Base-by-base conservation (phyloP, 1,140 invertebrate species). In the Drosophila gunungcola region DNA sequence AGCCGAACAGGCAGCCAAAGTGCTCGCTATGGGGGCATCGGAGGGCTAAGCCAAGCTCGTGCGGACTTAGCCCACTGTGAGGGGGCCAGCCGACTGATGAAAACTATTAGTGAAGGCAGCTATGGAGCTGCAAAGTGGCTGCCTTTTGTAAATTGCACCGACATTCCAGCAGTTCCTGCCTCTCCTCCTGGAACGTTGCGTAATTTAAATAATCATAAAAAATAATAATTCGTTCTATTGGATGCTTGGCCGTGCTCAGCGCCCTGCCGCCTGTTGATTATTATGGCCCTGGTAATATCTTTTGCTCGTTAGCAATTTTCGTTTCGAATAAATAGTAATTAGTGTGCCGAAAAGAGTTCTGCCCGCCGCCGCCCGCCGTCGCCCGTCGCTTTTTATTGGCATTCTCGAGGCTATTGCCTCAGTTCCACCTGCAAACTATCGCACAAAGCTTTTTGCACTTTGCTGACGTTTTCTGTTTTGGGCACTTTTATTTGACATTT, bases 131-230 rank as follows among this genome's bases (percentile, higher is more conserved):
- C 61, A 89, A 88, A 89, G 80, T 89, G 79, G 54, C 84, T 63
- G 83, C 57, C 63, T 79, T 85, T 82, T 69, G 75, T 88, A 86
- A 88, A 86, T 88, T 86, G 83, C 79, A 74, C 83, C 81, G 42
- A 69, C 82, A 84, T 85, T 85, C 81, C 81, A 64, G 68, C 57
- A 61, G 55, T 49, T 42, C 36, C 72, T 38, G 56, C 12, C 56
- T 36, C 48, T 41, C 38, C 39, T 73, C 63, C 60, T 61, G 52
- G 45, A 65, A 61, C 55, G 46, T 64, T 65, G 83, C 84, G 77
- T 84, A 88, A 88, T 88, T 88, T 88, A 88, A 88, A 88, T 88
- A 88, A 88, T 88, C 84, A 79, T 88, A 89, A 89, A 88, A 88
- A 88, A 88, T 88, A 88, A 89, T 88, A 88, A 88, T 88, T 88